phyloP scores from a whole-genome alignment of 2,888 invertebrate species.

The Tolmerus cingulatus region DNA sequence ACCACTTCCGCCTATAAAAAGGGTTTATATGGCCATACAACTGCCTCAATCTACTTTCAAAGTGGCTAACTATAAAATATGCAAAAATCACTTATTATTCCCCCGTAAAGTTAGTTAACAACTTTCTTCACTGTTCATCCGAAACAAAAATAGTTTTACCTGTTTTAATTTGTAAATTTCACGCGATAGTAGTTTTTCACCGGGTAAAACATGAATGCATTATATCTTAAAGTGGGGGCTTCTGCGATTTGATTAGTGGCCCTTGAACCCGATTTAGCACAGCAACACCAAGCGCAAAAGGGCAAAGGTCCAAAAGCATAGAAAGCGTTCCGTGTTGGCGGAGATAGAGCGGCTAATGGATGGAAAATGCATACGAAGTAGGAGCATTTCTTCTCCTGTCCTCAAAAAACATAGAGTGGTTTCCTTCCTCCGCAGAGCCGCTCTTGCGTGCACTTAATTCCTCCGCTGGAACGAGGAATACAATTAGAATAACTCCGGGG shows the following conservation, averaged over 20 bases:
- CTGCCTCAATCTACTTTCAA: neutral
- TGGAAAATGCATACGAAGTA: neutral
- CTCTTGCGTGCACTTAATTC: neutral
- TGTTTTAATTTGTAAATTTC: neutral
- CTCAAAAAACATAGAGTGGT: neutral
- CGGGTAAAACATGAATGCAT: neutral
- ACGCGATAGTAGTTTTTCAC: neutral
- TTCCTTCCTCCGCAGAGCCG: neutral
- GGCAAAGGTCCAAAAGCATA: neutral
- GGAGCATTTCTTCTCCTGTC: neutral
- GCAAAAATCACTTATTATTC: neutral
- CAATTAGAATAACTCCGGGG: neutral
- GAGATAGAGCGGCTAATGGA: neutral
- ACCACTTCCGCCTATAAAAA: neutral
- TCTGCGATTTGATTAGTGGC: neutral
- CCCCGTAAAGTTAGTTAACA: neutral
- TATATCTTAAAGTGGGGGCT: neutral
- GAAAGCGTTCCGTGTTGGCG: neutral
- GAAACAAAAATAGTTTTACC: neutral
- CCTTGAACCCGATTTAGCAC: neutral
- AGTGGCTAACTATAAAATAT: neutral
- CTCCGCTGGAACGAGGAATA: neutral
- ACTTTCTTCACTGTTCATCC: neutral
- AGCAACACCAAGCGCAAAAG: neutral
- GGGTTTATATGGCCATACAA: neutral